phyloP scores from a whole-genome alignment of 2,888 invertebrate species.

The Charanyca ferruginea region DNA sequence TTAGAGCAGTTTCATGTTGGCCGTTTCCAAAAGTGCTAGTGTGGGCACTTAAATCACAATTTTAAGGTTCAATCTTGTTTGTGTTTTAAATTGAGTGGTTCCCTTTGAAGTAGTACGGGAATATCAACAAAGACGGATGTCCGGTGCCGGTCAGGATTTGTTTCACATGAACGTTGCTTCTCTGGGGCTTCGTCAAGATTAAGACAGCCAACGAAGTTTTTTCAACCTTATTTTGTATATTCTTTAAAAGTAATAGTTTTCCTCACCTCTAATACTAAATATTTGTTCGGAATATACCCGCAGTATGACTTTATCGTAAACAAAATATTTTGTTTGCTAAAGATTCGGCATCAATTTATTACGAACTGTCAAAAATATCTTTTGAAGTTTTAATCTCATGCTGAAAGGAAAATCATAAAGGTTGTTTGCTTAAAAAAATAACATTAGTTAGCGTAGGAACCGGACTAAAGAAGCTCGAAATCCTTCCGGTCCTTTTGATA shows the following conservation, averaged over 20 bases:
- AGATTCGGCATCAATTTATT: conserved; percentile 57
- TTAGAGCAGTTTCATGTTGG: conserved; percentile 79
- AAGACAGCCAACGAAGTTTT: conserved; percentile 44
- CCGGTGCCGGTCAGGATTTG: conserved; percentile 91
- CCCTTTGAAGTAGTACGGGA: conserved; percentile 90
- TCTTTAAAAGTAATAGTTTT: conserved; percentile 11
- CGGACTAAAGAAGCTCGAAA: conserved; percentile 72
- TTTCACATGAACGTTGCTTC: conserved; percentile 86
- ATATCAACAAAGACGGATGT: conserved; percentile 91
- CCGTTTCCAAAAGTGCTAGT: conserved; percentile 61
- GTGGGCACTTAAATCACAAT: conserved; percentile 63
- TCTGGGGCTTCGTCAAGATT: conserved; percentile 73
- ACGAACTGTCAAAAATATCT: conserved; percentile 59
- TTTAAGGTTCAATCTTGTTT: conserved; percentile 83
- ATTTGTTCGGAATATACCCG: conserved; percentile 26
- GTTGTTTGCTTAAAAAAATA: conserved; percentile 76
- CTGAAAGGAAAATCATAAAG: conserved; percentile 59
- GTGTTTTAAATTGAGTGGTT: conserved; percentile 74
- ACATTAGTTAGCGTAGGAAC: conserved; percentile 69
- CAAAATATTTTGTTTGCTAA: conserved; percentile 49
- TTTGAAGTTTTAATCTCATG: conserved; percentile 55
- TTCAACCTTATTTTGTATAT: conserved; percentile 12
- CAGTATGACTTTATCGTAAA: conserved; percentile 25
- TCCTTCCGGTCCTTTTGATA: conserved; percentile 87
- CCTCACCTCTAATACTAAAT: conserved; percentile 10